These are phyloP conservation scores for Chrysolina oricalcia DNA, from an alignment of 2,888 invertebrate genomes.

Conservation along the genomic window DNA sequence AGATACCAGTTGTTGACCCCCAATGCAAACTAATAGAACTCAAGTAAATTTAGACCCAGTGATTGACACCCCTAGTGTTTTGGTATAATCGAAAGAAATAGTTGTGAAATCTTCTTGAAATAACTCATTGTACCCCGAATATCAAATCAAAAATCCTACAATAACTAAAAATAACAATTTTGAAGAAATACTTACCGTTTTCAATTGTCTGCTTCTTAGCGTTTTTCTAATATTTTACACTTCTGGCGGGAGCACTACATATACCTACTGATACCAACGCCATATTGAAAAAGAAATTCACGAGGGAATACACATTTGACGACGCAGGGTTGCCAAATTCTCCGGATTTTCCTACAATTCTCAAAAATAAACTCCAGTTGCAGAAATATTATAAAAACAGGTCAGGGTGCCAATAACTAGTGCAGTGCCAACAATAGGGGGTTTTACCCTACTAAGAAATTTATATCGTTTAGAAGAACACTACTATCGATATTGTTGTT, in stretches of 20 bases:
- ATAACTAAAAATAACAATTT: neutral
- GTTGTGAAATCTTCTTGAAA: neutral
- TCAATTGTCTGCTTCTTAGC: neutral
- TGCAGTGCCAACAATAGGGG: conserved; percentile 5
- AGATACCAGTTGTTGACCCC: neutral
- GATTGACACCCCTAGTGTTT: neutral
- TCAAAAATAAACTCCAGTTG: neutral
- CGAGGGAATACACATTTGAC: neutral
- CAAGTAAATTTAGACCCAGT: neutral
- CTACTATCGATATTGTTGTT: no score
- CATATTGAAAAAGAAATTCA: neutral
- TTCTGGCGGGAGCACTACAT: neutral
- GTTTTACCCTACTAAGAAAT: no score
- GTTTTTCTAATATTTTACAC: neutral
- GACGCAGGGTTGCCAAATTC: conserved; percentile 3
- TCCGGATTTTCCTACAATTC: neutral
- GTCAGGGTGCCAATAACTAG: conserved; percentile 4
- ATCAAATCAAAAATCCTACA: neutral
- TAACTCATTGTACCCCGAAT: neutral
- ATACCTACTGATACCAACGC: neutral
- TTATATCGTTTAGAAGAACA: no score
- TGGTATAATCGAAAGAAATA: neutral
- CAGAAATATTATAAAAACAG: conserved; percentile 8
- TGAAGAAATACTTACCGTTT: neutral
- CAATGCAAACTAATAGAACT: neutral